A percentile compares a stretch with the other conserved stretches of the same genome.
Conservation (phyloP, 2,113 vertebrate genomes). For the Puma concolor region DNA sequence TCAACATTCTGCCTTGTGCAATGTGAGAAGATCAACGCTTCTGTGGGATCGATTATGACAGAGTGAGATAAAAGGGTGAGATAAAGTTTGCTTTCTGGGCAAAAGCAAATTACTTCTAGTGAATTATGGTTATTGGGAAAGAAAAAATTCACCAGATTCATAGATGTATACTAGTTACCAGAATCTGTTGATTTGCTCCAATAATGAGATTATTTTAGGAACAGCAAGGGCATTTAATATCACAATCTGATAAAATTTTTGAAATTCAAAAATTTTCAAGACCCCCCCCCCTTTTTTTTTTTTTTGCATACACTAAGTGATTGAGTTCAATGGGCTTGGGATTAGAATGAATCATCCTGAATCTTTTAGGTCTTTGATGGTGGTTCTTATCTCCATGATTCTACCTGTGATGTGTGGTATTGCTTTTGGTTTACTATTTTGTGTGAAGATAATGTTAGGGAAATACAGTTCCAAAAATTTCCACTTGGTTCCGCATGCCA, state of each 20-base stretch:
- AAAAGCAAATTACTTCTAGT: not conserved
- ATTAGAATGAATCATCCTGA: not conserved
- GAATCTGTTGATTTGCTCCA: constrained; percentile 8
- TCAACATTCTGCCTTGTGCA: not conserved
- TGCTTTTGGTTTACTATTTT: not conserved
- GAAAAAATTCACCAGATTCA: constrained; percentile 6
- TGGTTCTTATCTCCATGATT: not conserved
- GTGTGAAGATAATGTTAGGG: not conserved
- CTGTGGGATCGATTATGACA: not conserved
- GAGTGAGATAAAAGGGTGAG: not conserved
- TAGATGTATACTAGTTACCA: not conserved
- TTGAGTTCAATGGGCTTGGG: not conserved
- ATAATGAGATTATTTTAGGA: constrained; percentile 37
- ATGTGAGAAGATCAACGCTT: not conserved
- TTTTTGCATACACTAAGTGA: not conserved
- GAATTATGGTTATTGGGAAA: not conserved
- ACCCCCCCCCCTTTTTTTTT: not conserved
- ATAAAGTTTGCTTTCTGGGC: not conserved
- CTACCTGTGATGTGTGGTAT: not conserved
- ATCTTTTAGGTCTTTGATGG: not conserved
- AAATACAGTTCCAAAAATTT: not conserved
- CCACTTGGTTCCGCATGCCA: not conserved
- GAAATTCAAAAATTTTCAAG: constrained; percentile 12
- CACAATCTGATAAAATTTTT: constrained; percentile 19
- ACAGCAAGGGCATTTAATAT: not conserved